These are phyloP conservation scores for Xerus rutilus DNA, from an alignment of 2,797 vertebrate genomes.

Conservation along the genomic window DNA sequence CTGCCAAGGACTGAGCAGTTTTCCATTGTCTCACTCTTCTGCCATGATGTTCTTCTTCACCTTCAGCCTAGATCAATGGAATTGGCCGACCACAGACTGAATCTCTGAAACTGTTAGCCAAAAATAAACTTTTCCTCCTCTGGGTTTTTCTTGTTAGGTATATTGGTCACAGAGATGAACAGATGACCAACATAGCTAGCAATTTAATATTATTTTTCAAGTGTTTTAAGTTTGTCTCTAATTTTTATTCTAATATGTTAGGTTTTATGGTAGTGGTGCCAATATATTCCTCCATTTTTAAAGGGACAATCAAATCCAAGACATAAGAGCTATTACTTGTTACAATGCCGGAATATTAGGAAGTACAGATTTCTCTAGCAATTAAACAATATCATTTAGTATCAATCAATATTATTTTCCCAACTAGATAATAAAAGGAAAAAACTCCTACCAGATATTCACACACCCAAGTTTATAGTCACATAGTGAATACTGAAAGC, in stretches of 20 bases:
- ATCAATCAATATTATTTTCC: neutral
- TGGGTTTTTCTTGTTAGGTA: too few species aligned
- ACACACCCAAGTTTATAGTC: neutral
- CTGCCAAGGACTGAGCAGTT: too few species aligned
- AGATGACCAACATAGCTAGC: too few species aligned
- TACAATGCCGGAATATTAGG: neutral
- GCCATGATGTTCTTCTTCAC: too few species aligned
- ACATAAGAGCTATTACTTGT: neutral
- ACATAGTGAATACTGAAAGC: neutral
- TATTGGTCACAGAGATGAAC: too few species aligned
- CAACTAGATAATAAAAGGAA: neutral
- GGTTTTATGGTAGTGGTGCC: neutral
- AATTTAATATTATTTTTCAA: conserved; percentile 40
- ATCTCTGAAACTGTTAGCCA: too few species aligned
- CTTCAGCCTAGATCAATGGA: too few species aligned
- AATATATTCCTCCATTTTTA: neutral
- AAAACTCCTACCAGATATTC: neutral
- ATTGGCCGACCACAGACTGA: too few species aligned
- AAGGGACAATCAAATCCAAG: neutral
- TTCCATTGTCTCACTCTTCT: too few species aligned
- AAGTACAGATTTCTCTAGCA: neutral
- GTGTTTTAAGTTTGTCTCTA: neutral
- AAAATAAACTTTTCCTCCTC: too few species aligned
- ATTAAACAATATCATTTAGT: conserved; percentile 31
- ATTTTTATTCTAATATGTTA: neutral